A percentile compares a stretch with the other conserved stretches of the same genome.
These are phyloP conservation scores for Diprion similis DNA, from an alignment of 1,140 invertebrate genomes.

Conservation along the genomic window DNA sequence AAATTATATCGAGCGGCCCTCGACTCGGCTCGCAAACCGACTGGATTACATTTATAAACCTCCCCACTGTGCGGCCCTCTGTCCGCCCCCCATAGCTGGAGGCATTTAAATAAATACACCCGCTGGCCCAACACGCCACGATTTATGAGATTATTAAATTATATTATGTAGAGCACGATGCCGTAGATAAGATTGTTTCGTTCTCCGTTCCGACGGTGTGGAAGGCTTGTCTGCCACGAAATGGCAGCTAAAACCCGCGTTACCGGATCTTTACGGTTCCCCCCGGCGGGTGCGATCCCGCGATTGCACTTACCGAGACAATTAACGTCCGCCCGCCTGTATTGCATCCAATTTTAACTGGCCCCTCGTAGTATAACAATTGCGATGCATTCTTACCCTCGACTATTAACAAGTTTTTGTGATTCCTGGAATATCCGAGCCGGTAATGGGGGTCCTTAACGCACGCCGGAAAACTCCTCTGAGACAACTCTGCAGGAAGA, in stretches of 20 bases:
- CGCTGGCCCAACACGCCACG: conserved; percentile 29
- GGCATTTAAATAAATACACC: conserved; percentile 35
- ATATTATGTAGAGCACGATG: conserved; percentile 35
- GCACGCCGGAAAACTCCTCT: neutral
- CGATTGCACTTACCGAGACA: neutral
- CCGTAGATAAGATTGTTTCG: conserved; percentile 28
- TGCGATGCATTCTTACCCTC: too few relatives aligned
- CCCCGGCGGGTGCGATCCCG: neutral
- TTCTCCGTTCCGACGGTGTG: conserved; percentile 3
- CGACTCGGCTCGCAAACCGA: conserved; percentile 38
- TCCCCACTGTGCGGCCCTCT: conserved; percentile 16
- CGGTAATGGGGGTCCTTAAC: neutral
- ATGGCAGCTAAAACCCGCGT: neutral
- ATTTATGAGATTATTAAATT: conserved; percentile 44
- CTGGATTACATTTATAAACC: conserved; percentile 44
- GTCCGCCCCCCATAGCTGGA: conserved; percentile 16
- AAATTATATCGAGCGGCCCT: conserved; percentile 36
- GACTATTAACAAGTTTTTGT: neutral
- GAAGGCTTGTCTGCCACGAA: neutral
- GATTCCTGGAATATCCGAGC: neutral
- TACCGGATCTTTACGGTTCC: neutral
- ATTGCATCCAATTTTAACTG: neutral
- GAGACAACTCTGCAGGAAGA: neutral
- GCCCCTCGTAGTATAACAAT: neutral
- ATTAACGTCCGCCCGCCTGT: neutral